phyloP scores from a whole-genome alignment of 2,797 vertebrate genomes.

The Buphagus erythrorhynchus region DNA sequence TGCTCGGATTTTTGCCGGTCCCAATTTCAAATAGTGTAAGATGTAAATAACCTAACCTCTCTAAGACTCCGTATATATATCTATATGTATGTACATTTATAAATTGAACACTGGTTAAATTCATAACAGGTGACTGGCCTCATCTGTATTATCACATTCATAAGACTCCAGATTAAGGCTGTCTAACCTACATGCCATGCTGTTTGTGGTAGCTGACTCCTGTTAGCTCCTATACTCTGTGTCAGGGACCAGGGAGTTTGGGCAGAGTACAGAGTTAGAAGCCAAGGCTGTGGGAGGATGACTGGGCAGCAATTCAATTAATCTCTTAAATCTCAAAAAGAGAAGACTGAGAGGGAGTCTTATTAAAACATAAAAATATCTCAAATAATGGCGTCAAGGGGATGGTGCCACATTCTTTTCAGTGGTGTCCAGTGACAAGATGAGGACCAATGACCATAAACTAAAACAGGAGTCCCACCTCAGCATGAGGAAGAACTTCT shows the following conservation, averaged over 20 bases:
- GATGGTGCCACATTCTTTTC: not conserved
- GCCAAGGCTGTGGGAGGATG: not conserved
- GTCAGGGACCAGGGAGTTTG: not conserved
- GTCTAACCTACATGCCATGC: fast-evolving
- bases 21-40: fast-evolving
- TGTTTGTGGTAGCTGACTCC: not conserved
- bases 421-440: too few relatives aligned
- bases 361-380: not conserved
- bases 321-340: not conserved
- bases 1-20: fast-evolving
- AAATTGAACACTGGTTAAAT: not conserved
- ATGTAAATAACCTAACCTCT: not conserved
- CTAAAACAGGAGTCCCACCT: not conserved
- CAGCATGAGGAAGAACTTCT: not conserved
- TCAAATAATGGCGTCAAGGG: not conserved
- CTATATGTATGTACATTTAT: not conserved
- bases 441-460: fast-evolving
- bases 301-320: not conserved
- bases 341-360: not conserved
- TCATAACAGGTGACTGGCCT: too few relatives aligned
- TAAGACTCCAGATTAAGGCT: not conserved
- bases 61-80: not conserved
- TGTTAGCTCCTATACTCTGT: not conserved
- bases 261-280: not conserved
- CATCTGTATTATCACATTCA: not conserved